Percentiles rank a stretch among this genome's conserved stretches.
These are phyloP conservation scores for Anabas testudineus DNA, from an alignment of 2,797 vertebrate species.

Conservation along the genomic window DNA sequence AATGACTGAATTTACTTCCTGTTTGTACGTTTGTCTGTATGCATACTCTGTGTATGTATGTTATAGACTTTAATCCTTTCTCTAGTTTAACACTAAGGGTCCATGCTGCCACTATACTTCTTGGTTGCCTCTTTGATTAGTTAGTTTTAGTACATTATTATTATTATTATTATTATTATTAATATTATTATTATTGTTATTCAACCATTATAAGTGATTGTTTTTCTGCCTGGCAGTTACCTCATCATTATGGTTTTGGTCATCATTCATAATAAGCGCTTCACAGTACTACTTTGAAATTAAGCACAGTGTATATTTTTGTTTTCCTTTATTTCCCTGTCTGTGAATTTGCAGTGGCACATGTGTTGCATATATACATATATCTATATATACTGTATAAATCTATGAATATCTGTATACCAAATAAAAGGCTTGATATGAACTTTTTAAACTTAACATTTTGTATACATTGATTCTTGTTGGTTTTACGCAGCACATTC, in stretches of 20 bases:
- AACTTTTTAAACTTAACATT: constrained; percentile 88
- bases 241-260: constrained; percentile 87
- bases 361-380: constrained; percentile 87
- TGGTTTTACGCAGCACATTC: constrained; percentile 82
- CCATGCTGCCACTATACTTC: constrained; percentile 77
- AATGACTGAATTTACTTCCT: constrained; percentile 66
- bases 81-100: constrained; percentile 80
- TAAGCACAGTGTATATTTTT: constrained; percentile 70
- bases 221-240: constrained; percentile 86
- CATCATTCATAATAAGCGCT: constrained; percentile 74
- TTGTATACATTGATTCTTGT: constrained; percentile 81
- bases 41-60: constrained; percentile 61
- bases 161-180: constrained; percentile 47
- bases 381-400: constrained; percentile 81
- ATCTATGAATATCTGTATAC: constrained; percentile 86
- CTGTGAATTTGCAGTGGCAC: constrained; percentile 90
- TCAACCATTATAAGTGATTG: constrained; percentile 63
- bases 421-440: constrained; percentile 98
- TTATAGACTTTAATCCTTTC: constrained; percentile 67
- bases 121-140: constrained; percentile 60
- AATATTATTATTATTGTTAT: constrained; percentile 49
- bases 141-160: constrained; percentile 51
- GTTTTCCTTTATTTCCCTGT: constrained; percentile 86
- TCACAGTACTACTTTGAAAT: constrained; percentile 81
- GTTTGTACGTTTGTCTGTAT: constrained; percentile 69